Evolutionary conservation across 2,888 invertebrate species (phyloP).

Genomic region (Kuschelorhynchus macadamiae): DNA sequence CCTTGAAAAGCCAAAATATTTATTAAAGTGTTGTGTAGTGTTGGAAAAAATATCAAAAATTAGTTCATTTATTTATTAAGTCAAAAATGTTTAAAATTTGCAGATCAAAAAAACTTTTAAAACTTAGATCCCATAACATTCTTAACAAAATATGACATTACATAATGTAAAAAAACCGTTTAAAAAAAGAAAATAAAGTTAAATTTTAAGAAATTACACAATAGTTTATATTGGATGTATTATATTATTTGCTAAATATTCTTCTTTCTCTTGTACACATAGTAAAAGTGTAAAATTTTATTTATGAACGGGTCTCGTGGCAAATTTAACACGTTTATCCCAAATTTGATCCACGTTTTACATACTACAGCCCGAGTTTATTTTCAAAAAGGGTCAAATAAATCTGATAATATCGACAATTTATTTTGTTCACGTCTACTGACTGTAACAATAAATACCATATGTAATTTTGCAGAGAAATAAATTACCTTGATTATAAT

Average conservation of each 20-base stretch:
- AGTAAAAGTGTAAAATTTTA: slow-evolving; percentile 3
- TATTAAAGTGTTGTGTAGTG: too few relatives aligned
- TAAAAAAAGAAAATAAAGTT: too few relatives aligned
- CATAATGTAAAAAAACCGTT: too few relatives aligned
- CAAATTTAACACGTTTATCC: slow-evolving; percentile 31
- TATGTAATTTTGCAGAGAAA: slow-evolving; percentile 21
- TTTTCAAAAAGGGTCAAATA: slow-evolving; percentile 17
- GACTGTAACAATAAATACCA: slow-evolving; percentile 30
- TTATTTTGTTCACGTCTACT: slow-evolving; percentile 26
- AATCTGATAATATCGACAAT: slow-evolving; percentile 22
- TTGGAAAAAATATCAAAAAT: too few relatives aligned
- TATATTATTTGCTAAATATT: neutral
- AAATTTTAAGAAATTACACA: too few relatives aligned
- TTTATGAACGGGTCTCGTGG: slow-evolving; percentile 14
- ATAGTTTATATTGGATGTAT: too few relatives aligned
- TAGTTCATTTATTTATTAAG: too few relatives aligned
- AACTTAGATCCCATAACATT: too few relatives aligned
- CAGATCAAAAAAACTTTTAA: too few relatives aligned
- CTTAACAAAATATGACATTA: too few relatives aligned
- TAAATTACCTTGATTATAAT: neutral
- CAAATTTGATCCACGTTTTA: slow-evolving; percentile 49
- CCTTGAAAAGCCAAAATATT: too few relatives aligned
- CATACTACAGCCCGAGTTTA: slow-evolving; percentile 12
- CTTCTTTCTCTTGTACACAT: neutral
- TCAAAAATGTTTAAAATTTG: too few relatives aligned